Evolutionary conservation across 2,797 vertebrate genomes (phyloP), one percentile per base, ranked within the genome.

Genomic region (Crax fasciolata): DNA sequence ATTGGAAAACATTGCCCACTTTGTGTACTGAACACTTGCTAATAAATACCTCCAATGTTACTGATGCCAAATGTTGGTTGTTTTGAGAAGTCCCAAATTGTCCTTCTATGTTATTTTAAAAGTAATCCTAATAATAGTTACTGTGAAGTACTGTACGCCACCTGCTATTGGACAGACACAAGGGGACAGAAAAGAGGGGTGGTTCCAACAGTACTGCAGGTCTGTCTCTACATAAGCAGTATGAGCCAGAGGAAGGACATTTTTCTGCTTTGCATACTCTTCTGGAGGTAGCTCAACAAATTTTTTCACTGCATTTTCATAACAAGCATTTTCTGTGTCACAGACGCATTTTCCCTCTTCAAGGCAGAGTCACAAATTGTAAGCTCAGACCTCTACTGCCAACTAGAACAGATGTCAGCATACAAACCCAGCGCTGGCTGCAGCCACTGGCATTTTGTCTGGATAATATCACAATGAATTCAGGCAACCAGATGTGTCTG

Each of bases 381-480:
- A 89, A 86, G 77, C 70, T 63, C 44, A 91, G 52, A 58, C 35
- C 38, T 63, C 63, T 30, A 23, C 0, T 94, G 92, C 91, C 94
- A 96, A 95, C 70, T 28, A 32, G 63, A 94, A 91, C 94, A 96
- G 92, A 94, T 93, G 84, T 72, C 90, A 92, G 84, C 87, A 70
- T 21, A 92, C 91, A 88, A 95, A 93, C 74, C 79, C 57, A 55
- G 92, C 0, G 1, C 74, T 94, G 92, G 89, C 92, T 95, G 87
- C 6, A 93, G 87, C 92, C 91, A 94, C 79, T 55, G 82, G 94
- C 91, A 90, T 88, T 95, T 94, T 95, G 90, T 94, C 95, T 92
- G 94, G 91, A 43, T 92, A 92, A 87, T 39, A 83, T 44, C 5
- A 0, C 84, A 79, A 21, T 30, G 73, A 92, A 92, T 95, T 93